Percentiles rank a stretch among this genome's conserved stretches.
Conservation (phyloP, 2,888 invertebrate species). For the Tanypteryx hageni region DNA sequence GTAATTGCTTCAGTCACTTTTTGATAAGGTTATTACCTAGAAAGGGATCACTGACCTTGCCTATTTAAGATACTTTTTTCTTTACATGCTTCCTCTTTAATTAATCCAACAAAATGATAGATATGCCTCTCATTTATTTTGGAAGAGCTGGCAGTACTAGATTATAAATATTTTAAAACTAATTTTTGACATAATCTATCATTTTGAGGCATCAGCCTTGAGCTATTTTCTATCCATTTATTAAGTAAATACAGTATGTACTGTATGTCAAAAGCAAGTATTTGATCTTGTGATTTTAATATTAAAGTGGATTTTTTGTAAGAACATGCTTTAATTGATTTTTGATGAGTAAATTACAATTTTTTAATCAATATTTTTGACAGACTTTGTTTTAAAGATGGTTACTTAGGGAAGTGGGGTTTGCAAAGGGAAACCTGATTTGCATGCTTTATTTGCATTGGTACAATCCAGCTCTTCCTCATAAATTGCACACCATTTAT, state of each 20-base stretch:
- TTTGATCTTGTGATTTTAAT: too few species aligned
- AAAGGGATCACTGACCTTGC: slow-evolving; percentile 48
- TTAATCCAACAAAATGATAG: slow-evolving; percentile 23
- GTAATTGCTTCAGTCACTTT: slow-evolving; percentile 57
- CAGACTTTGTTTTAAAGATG: neutral
- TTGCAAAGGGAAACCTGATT: neutral
- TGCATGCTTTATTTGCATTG: neutral
- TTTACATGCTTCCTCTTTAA: slow-evolving; percentile 56
- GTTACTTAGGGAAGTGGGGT: neutral
- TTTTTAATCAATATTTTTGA: neutral
- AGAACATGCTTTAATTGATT: too few species aligned
- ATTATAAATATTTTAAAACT: neutral
- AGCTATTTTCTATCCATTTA: too few species aligned
- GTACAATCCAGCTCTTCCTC: slow-evolving; percentile 54
- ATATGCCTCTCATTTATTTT: slow-evolving; percentile 46
- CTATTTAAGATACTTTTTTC: slow-evolving; percentile 47
- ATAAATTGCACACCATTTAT: slow-evolving; percentile 56
- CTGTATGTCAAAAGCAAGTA: too few species aligned
- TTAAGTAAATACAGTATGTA: too few species aligned
- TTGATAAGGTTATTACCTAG: slow-evolving; percentile 44
- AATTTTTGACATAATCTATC: too few species aligned
- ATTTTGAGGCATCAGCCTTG: too few species aligned
- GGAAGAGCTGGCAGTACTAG: slow-evolving; percentile 50
- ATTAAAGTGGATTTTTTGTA: too few species aligned
- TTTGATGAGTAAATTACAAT: too few species aligned